Evolutionary conservation across 2,797 vertebrate genomes (phyloP), one percentile per base, ranked within the genome.

Genomic region (Pampus argenteus): DNA sequence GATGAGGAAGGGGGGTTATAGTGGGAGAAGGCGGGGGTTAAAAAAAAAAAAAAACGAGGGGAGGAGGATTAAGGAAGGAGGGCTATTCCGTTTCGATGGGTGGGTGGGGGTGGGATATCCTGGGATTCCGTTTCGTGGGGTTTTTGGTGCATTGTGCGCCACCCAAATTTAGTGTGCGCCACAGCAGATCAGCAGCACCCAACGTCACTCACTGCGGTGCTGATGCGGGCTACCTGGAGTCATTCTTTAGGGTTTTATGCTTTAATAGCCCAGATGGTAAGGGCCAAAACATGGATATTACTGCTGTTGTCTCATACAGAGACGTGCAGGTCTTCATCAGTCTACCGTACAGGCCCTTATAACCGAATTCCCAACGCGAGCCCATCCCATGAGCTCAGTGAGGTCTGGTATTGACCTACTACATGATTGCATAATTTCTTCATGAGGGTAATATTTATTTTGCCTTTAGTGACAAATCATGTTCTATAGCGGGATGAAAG

Each of bases 111-210:
- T 87, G 92, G 92, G 91, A 91, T 92, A 93, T 92, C 92, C 92
- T 92, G 92, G 92, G 90, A 92, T 92, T 93, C 91, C 92, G 88
- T 88, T 89, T 87, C 62, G 57, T 75, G 63, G 77, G 83, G 61
- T 31, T 68, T 86, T 93, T 92, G 91, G 90, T 92, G 91, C 91
- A 93, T 89, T 89, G 89, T 92, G 86, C 90, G 87, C 88, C 86
- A 89, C 87, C 85, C 81, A 67, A 75, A 74, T 84, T 65, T n/a
- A 47, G 71, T 62, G 87, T 83, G 85, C 83, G 86, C 80, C 86
- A 88, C 79, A 67, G 78, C 67, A 62, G 74, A 50, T 23, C 85
- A 69, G 76, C 81, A 76, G 67, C 71, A 57, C 59, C 58, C 66
- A 58, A 63, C 75, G 70, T 65, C 74, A 31, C 65, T 57, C 73